Evolutionary conservation across 2,888 invertebrate genomes (phyloP), one percentile per base, ranked within the genome.

Genomic region (Pollenia labialis): DNA sequence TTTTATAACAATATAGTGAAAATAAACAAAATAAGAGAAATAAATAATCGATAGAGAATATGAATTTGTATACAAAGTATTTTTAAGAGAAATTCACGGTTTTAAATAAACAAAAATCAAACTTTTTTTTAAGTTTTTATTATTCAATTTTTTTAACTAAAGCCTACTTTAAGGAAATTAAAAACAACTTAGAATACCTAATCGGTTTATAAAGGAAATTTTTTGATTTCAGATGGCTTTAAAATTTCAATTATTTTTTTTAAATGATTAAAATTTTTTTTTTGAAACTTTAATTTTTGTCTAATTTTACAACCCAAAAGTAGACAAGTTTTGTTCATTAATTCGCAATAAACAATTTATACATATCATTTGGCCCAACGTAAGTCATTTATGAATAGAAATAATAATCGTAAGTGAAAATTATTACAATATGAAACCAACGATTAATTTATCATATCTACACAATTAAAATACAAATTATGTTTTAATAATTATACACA

Each of bases 351-450:
- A 8, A 23, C 74, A 81, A 76, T 81, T 68, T 56, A 84, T 69
- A 81, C 87, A 87, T 87, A 87, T 87, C 87, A 84, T 87, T 87
- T 87, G 84, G 58, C 84, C 87, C 87, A 87, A 87, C 87, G 87
- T 64, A 69, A 85, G 23, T 50, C 12, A 77, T 77, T 68, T 86
- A 64, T 72, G 32, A 54, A 72, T 2, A 16, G 6, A 50, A 54
- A 14, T 23, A 68, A 16, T 60, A 69, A 48, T 64, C 42, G 52
- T 71, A 79, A 68, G 52, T 74, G 18, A 44, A 75, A n/a, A 14
- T 58, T 58, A 50, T 12, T 40, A 54, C 16, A 52, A 48, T 56
- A 32, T 48, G 8, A 82, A 75, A 79, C 68, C 69, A 75, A 71
- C 72, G 71, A 86, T 75, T 83, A 46, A 64, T 79, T 79, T 79